phyloP scores from a whole-genome alignment of 2,113 vertebrate genomes.

The Oceanites oceanicus region DNA sequence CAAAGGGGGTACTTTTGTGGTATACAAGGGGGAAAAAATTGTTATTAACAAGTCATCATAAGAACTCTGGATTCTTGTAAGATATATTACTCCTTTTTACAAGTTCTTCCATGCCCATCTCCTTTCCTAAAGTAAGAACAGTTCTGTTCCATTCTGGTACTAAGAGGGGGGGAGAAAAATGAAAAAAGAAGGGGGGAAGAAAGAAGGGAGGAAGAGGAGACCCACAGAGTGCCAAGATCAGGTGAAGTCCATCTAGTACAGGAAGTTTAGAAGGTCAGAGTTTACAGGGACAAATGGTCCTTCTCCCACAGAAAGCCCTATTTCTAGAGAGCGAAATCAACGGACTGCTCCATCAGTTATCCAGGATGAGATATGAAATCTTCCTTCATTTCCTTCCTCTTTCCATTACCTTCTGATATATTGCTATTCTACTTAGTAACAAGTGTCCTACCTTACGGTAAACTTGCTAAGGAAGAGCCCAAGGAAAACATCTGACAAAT shows the following conservation, averaged over 20 bases:
- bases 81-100: background rate
- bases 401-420: conserved; percentile 27
- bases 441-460: background rate
- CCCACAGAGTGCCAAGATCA: background rate
- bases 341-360: background rate
- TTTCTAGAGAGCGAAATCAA: background rate
- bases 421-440: background rate
- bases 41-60: background rate
- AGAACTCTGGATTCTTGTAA: background rate
- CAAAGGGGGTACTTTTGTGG: background rate
- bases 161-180: fast-evolving
- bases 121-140: background rate
- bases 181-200: too few species aligned
- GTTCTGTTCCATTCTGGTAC: background rate
- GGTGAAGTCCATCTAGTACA: background rate
- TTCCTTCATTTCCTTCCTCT: conserved; percentile 39
- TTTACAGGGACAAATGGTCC: background rate
- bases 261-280: conserved; percentile 1
- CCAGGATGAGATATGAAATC: conserved; percentile 4
- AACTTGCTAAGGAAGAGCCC: background rate
- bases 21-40: too few species aligned
- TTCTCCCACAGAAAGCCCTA: background rate
- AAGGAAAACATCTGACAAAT: conserved; percentile 39
- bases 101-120: background rate
- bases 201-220: background rate